Base-by-base conservation (phyloP, 2,888 invertebrate genomes). In the Pelosia muscerda region DNA sequence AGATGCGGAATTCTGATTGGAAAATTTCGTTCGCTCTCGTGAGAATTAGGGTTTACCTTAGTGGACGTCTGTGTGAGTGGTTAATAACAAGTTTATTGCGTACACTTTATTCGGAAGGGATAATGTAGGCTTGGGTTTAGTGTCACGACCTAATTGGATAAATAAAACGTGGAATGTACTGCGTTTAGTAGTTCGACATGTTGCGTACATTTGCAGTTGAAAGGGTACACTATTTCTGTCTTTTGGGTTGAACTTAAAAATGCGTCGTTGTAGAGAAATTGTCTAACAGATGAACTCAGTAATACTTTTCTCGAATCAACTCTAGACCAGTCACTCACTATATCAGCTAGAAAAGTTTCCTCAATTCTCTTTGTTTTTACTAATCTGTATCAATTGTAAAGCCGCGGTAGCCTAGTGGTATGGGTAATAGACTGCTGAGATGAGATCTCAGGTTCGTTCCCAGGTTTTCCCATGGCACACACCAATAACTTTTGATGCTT, bases 51-150 rank as follows among this genome's bases (percentile, higher is more conserved):
- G 65, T 22, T 77, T 49, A 69, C 34, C 13, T 59, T 55, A 57
- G 55, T 19, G 56, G 57, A 53, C 57, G 63, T 61, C 49, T 64
- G 59, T 28, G 63, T 61, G 69, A 79, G 73, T 73, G 67, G 76
- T 73, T 68, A 81, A 73, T 81, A 81, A 75, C 79, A 68, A 78
- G 58, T 81, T 80, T 75, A 80, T 70, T 69, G 60, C 56, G 42
- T 63, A 63, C 64, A 70, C 28, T 78, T 72, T 68, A 76, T 74
- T 76, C 59, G 54, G 65, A 70, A 76, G 65, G 76, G 73, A 69
- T 81, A 73, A 78, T 73, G 81, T 80, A 65, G 65, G 53, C 74
- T 23, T 4, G 71, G 74, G 64, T 76, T 78, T 73, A 78, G 69
- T 72, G 66, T 68, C 65, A 61, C 63, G 61, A 67, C 68, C 70